Evolutionary conservation across 2,797 vertebrate genomes (phyloP).

Genomic region (Alosa sapidissima): DNA sequence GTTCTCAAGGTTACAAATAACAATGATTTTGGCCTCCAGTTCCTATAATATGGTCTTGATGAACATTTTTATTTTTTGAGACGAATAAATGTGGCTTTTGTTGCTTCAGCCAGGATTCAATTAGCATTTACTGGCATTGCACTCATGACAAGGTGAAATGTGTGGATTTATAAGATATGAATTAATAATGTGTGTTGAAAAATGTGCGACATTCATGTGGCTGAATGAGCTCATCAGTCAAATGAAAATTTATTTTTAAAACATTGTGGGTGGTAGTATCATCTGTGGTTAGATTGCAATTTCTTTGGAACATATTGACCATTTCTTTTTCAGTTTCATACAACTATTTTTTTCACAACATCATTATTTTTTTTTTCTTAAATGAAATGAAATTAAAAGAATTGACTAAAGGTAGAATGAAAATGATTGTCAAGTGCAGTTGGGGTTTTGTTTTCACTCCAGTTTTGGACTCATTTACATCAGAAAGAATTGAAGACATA

Average conservation of each 20-base stretch:
- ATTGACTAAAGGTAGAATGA: no score
- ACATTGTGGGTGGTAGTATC: not conserved
- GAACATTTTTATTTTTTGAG: conserved; percentile 12
- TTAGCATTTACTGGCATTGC: not conserved
- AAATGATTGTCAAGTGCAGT: not conserved
- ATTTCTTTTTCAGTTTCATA: no score
- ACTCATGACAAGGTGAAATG: not conserved
- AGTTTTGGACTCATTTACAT: not conserved
- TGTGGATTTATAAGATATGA: not conserved
- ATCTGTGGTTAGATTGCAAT: not conserved
- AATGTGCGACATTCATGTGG: not conserved
- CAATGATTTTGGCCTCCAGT: conserved; percentile 1
- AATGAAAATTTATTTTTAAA: not conserved
- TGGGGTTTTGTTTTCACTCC: not conserved
- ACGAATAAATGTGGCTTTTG: not conserved
- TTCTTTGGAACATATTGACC: no score
- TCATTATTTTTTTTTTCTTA: no score
- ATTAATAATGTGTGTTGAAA: not conserved
- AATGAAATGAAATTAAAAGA: no score
- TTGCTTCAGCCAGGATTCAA: conserved; percentile 6
- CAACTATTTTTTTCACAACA: no score
- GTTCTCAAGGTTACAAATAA: conserved; percentile 36
- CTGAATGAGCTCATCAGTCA: not conserved
- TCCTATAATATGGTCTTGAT: conserved; percentile 31
- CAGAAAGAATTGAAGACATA: no score